Evolutionary conservation across 2,888 invertebrate species (phyloP), one percentile per base, ranked within the genome.

Genomic region (Macaria liturata): DNA sequence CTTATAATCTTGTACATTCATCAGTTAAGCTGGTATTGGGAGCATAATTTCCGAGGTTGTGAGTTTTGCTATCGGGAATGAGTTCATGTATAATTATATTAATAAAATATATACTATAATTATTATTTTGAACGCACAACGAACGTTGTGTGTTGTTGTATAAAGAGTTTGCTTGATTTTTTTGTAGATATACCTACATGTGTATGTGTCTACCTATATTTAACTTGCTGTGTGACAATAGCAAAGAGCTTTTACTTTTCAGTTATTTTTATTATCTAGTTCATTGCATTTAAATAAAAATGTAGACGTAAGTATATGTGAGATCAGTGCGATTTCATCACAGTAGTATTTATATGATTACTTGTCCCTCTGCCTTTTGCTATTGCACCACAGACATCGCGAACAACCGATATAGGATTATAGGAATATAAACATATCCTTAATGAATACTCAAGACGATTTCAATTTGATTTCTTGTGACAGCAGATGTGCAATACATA

Each of bases 31-130:
- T 91, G 91, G 91, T 91, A 88, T 87, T 90, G 91, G 91, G 91
- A 91, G 91, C 91, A 91, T 91, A 72, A 87, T 90, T 91, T 91
- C 91, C 91, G 90, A 84, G 89, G 91, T 91, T 91, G 91, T 91
- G 91, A 91, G 81, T 81, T 84, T 88, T 87, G 37, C 59, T 60
- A 81, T 88, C 91, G 91, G 91, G 81, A 91, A 91, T 91, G 85
- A 86, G 82, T 90, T 89, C 87, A 83, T 59, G 61, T 68, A 65
- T 65, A 51, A 80, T 70, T 80, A 81, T 85, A 80, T 77, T 80
- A 72, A 71, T 70, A 69, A 64, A 69, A 64, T 72, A 66, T 67
- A 69, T 74, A 82, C 81, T 81, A 72, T 78, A 72, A 75, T 78
- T 78, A 79, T 80, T 83, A 76, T 78, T 87, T 84, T 79, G 66